Conservation (phyloP, 2,113 vertebrate genomes). For the Gymnogyps californianus region DNA sequence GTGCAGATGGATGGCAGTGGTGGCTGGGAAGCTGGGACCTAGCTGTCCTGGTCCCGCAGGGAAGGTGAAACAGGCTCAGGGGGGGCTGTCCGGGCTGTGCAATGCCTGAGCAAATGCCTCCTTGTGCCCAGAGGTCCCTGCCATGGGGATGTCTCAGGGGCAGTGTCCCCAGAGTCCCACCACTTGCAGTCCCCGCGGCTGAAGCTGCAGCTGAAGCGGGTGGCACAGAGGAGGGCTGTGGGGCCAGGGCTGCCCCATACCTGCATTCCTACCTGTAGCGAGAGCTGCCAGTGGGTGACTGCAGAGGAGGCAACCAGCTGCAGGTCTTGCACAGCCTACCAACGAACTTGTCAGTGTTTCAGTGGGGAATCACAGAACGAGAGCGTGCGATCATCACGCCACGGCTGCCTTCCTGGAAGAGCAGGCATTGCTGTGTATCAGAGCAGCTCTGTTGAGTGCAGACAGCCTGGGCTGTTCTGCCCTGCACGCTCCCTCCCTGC, state of each 20-base stretch:
- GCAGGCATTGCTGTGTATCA: background rate
- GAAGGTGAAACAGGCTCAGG: background rate
- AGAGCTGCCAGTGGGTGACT: rapidly evolving
- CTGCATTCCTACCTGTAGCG: background rate
- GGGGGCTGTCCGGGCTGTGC: background rate
- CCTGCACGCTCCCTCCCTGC: background rate
- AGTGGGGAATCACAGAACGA: background rate
- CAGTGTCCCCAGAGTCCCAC: background rate
- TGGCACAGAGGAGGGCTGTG: background rate
- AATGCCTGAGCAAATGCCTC: background rate
- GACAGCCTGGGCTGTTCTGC: background rate
- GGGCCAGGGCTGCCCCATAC: background rate
- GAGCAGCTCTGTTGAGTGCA: background rate
- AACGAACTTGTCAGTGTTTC: background rate
- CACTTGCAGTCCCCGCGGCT: rapidly evolving
- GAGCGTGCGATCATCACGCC: background rate
- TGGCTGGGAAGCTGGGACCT: background rate
- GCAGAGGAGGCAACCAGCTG: background rate
- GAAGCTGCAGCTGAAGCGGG: background rate
- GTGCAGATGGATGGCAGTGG: too few relatives aligned
- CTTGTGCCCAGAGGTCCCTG: background rate
- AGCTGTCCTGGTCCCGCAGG: rapidly evolving
- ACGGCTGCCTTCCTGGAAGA: background rate
- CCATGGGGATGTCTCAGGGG: background rate
- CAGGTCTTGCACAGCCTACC: background rate